phyloP scores from a whole-genome alignment of 92 coral and sea anemone species.

The Phenganax marumi region DNA sequence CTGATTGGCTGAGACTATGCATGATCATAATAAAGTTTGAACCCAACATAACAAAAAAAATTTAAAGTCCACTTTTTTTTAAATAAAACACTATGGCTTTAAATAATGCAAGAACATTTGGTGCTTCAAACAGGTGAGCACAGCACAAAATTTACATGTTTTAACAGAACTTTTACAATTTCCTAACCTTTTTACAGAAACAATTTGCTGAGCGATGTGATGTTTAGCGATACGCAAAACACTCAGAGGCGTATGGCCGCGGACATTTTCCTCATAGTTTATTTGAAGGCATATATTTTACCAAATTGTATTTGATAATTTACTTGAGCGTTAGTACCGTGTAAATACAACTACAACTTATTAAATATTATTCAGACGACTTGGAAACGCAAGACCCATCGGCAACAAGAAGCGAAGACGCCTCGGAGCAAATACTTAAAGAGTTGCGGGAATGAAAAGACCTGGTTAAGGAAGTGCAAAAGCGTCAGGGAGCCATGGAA shows the following conservation, averaged over 20 bases:
- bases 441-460: not conserved
- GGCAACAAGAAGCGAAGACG: not conserved
- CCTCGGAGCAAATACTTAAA: not conserved
- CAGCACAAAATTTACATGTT: not conserved
- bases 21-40: not conserved
- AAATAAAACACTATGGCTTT: not conserved
- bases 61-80: not conserved
- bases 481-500: not conserved
- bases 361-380: not conserved
- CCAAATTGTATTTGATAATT: no score
- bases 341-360: no score
- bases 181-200: no score
- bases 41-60: not conserved
- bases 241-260: not conserved
- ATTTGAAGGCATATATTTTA: not conserved
- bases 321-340: no score
- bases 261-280: not conserved
- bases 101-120: not conserved
- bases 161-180: not conserved
- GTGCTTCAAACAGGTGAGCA: not conserved
- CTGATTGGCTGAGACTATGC: constrained; percentile 8
- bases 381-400: not conserved
- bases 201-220: no score
- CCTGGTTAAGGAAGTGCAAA: not conserved
- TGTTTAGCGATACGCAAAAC: no score